phyloP scores from a whole-genome alignment of 2,888 invertebrate genomes.

The Leptinotarsa tumamoca region DNA sequence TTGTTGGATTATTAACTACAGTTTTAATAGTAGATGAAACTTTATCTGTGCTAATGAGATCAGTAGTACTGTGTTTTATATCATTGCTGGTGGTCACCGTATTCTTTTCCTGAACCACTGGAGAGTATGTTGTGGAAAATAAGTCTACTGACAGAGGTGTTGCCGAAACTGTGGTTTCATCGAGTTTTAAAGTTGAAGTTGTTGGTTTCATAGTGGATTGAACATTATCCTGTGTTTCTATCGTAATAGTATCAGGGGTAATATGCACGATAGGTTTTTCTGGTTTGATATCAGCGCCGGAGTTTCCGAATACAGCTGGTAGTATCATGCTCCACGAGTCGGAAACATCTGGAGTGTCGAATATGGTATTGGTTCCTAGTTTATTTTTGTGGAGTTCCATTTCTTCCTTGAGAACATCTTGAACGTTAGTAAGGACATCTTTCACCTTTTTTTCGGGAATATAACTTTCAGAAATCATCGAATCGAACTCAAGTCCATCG shows the following conservation, averaged over 20 bases:
- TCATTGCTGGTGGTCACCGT: neutral
- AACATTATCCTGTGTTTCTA: slow-evolving; percentile 53
- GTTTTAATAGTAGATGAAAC: neutral
- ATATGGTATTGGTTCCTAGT: slow-evolving; percentile 64
- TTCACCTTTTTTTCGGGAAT: slow-evolving; percentile 77
- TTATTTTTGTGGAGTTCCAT: slow-evolving; percentile 72
- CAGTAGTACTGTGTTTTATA: neutral
- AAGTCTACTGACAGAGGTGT: neutral
- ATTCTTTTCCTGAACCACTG: neutral
- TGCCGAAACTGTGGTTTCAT: neutral
- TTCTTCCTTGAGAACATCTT: slow-evolving; percentile 85
- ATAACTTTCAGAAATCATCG: slow-evolving; percentile 60
- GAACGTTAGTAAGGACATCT: slow-evolving; percentile 85
- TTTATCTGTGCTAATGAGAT: neutral
- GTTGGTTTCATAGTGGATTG: slow-evolving; percentile 34
- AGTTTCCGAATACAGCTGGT: slow-evolving; percentile 80
- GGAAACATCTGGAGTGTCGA: slow-evolving; percentile 80
- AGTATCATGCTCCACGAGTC: slow-evolving; percentile 86
- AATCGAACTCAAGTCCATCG: slow-evolving; percentile 71
- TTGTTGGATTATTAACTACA: neutral
- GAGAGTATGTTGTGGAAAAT: neutral
- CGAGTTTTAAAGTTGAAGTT: slow-evolving; percentile 20
- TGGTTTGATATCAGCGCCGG: slow-evolving; percentile 60
- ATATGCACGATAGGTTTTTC: slow-evolving; percentile 56
- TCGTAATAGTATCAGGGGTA: slow-evolving; percentile 62